Conservation (phyloP, 2,888 invertebrate species). For the Dynastes maya region DNA sequence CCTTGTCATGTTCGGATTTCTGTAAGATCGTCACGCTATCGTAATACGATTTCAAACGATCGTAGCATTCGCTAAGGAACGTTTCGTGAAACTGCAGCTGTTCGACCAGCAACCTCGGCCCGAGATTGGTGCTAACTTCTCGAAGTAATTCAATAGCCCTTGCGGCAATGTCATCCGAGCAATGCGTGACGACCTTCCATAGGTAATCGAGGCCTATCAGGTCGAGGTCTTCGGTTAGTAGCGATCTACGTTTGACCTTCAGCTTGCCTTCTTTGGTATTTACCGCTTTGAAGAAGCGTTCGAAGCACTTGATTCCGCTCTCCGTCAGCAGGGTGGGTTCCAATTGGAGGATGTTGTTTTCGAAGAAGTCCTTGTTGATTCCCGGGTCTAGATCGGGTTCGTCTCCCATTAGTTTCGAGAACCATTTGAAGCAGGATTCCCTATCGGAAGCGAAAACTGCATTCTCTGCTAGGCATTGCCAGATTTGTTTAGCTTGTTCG, state of each 20-base stretch:
- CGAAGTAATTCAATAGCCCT: conserved; percentile 93
- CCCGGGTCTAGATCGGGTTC: conserved; percentile 98
- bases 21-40: conserved; percentile 83
- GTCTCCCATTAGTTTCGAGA: conserved; percentile 96
- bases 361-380: conserved; percentile 96
- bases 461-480: conserved; percentile 95
- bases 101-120: conserved; percentile 86
- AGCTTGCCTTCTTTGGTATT: conserved; percentile 96
- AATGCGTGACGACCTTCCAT: conserved; percentile 89
- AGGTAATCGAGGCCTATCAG: conserved; percentile 96
- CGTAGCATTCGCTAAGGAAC: conserved; percentile 93
- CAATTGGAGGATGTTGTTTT: conserved; percentile 92
- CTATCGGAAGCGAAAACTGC: conserved; percentile 94
- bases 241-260: conserved; percentile 87
- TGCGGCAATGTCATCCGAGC: conserved; percentile 93
- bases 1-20: conserved; percentile 72
- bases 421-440: conserved; percentile 98
- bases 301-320: conserved; percentile 93
- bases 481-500: conserved; percentile 97
- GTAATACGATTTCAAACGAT: conserved; percentile 88
- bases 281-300: conserved; percentile 93
- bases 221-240: conserved; percentile 93
- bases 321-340: conserved; percentile 94
- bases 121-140: conserved; percentile 95
- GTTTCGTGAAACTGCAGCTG: conserved; percentile 91